These are phyloP conservation scores for Chaetophractus vellerosus DNA, from an alignment of 2,797 vertebrate genomes.

Conservation along the genomic window DNA sequence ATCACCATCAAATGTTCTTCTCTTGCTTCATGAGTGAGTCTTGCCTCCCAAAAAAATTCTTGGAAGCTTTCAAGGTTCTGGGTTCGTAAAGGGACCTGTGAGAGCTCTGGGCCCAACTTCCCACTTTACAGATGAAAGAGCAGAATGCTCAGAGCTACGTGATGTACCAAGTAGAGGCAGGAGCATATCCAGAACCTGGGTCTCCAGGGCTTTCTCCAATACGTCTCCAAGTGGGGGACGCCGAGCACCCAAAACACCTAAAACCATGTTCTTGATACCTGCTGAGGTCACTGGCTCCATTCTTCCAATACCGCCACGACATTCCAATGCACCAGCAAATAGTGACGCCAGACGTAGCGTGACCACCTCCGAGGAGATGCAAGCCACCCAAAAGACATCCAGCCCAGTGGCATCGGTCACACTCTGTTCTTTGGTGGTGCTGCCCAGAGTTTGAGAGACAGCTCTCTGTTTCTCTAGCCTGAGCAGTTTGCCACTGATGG, in stretches of 20 bases:
- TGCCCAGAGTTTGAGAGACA: not conserved
- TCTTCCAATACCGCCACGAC: not conserved
- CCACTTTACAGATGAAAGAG: not conserved
- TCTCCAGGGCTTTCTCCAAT: not conserved
- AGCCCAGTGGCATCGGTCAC: not conserved
- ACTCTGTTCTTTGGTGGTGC: not conserved
- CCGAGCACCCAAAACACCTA: too few relatives aligned
- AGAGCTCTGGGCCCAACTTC: not conserved
- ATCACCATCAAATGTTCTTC: not conserved
- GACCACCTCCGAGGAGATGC: not conserved
- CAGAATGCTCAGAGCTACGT: not conserved
- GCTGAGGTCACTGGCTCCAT: not conserved
- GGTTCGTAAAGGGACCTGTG: not conserved
- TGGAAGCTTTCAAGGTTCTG: too few relatives aligned
- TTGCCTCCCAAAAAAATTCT: not conserved
- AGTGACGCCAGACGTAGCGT: not conserved
- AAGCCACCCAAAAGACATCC: not conserved
- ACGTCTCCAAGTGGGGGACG: fast-evolving
- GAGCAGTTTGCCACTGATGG: not conserved
- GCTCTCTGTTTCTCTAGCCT: not conserved
- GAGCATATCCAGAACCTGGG: not conserved
- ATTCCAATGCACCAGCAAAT: not conserved
- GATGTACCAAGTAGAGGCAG: too few relatives aligned
- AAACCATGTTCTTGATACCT: not conserved
- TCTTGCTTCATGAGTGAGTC: not conserved